phyloP scores from a whole-genome alignment of 1,140 invertebrate species.

The Panulirus ornatus region DNA sequence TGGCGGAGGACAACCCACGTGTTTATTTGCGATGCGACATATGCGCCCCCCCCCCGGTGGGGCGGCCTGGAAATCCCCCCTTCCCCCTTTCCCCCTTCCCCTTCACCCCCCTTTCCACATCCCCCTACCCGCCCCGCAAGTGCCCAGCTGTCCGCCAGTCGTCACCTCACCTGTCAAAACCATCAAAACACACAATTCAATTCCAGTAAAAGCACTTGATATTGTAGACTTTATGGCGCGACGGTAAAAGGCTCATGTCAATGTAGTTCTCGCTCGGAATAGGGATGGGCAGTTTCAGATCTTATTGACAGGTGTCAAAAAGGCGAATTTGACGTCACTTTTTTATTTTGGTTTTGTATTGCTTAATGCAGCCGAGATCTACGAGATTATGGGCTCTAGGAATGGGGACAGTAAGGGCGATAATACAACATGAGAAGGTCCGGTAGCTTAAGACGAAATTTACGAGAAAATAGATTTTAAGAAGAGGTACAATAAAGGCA shows the following conservation, averaged over 20 bases:
- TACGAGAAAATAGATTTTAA: constrained; percentile 8
- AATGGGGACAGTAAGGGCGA: too few species aligned
- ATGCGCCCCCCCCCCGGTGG: too few species aligned
- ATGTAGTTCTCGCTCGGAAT: background rate
- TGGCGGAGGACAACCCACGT: background rate
- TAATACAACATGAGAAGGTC: too few species aligned
- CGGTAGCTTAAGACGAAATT: background rate
- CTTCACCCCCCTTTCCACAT: background rate
- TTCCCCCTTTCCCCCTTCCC: background rate
- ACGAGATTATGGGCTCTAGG: too few species aligned
- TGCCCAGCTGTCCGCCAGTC: constrained; percentile 9
- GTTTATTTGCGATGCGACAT: background rate
- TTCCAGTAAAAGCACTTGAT: background rate
- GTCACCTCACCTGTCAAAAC: constrained; percentile 41
- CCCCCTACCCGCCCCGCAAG: background rate
- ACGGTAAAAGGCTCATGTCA: background rate
- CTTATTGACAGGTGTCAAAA: background rate
- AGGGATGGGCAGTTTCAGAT: background rate
- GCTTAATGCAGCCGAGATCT: too few species aligned
- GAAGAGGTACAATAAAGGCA: background rate
- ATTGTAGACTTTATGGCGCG: background rate
- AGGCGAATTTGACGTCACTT: too few species aligned
- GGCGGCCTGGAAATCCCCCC: too few species aligned
- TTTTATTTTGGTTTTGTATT: too few species aligned
- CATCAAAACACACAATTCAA: constrained; percentile 26